Evolutionary conservation across 2,888 invertebrate species (phyloP), one percentile per base, ranked within the genome.

Genomic region (Chrysomela aeneicollis): DNA sequence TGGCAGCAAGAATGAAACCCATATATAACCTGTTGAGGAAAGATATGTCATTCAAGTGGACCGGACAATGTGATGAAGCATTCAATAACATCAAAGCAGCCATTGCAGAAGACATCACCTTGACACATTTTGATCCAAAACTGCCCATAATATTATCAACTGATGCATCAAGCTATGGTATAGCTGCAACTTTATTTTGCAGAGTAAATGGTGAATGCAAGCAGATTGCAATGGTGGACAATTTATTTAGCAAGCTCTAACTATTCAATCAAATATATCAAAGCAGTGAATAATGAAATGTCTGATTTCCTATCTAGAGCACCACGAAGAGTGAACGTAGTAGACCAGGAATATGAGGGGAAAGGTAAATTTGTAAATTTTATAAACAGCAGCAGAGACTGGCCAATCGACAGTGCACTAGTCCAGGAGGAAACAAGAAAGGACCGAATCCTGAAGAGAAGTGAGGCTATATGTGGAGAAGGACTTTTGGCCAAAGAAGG

Each of bases 61-160:
- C 59, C 15, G 15, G 54, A 35, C 53, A 65, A 3, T 71, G 72
- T 63, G 54, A 68, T 17, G 54, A 50, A 2, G 32, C 70, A 6
- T 71, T 67, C 59, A 52, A 15, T 8, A 58, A 62, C 51, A 61
- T 70, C 1, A 67, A 71, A 32, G 32, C 59, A n/a, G 37, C 42
- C n/a, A 66, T 72, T 21, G 58, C 64, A 4, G 61, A 63, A 15
- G 69, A 68, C 37, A 59, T 35, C 18, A 54, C 61, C 54, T 46
- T 71, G 22, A 57, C 59, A 32, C 62, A 67, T 67, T 73, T 66
- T 65, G 42, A 73, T 60, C 67, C 69, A 9, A 19, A 63, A n/a
- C 19, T 68, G n/a, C 64, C 67, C 8, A 55, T 69, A 19, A 35
- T 67, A 18, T 30, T 71, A 26, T 54, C 67, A 12, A 66, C 66